A percentile compares a stretch with the other conserved stretches of the same genome.
These are phyloP conservation scores for Bradypodion ventrale DNA, from an alignment of 2,797 vertebrate species.

Conservation along the genomic window DNA sequence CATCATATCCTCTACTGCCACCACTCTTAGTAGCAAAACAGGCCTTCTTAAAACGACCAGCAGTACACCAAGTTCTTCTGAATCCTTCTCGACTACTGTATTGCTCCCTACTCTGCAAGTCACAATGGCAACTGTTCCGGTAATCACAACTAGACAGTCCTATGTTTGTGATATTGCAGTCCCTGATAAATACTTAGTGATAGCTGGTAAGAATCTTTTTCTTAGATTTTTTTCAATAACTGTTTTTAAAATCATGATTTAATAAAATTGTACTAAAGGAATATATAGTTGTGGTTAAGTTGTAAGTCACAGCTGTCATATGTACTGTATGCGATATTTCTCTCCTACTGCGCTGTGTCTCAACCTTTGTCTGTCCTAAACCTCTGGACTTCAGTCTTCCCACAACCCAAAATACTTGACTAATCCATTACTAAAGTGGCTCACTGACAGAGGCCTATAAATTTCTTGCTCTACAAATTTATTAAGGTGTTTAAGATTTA, in stretches of 20 bases:
- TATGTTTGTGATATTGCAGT: slow-evolving; percentile 90
- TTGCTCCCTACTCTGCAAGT: slow-evolving; percentile 57
- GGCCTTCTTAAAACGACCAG: slow-evolving; percentile 52
- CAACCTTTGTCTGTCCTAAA: background rate
- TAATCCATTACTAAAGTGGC: background rate
- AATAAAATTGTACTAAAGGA: background rate
- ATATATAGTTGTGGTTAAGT: background rate
- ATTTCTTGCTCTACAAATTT: background rate
- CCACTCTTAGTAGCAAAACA: slow-evolving; percentile 45
- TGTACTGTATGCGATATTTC: no score
- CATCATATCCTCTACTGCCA: background rate
- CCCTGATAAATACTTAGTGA: slow-evolving; percentile 88
- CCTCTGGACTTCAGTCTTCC: background rate
- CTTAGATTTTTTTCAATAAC: background rate
- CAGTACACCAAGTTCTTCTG: slow-evolving; percentile 48
- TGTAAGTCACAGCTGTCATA: background rate
- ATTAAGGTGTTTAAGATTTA: background rate
- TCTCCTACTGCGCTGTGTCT: no score
- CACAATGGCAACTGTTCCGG: slow-evolving; percentile 61
- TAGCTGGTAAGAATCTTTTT: slow-evolving; percentile 82
- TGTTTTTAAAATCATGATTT: background rate
- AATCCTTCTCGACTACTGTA: slow-evolving; percentile 57
- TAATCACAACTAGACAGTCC: slow-evolving; percentile 76
- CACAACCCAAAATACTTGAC: no score
- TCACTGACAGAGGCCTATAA: background rate